Base-by-base conservation (phyloP, 1,140 invertebrate genomes). In the Temnothorax curvispinosus region DNA sequence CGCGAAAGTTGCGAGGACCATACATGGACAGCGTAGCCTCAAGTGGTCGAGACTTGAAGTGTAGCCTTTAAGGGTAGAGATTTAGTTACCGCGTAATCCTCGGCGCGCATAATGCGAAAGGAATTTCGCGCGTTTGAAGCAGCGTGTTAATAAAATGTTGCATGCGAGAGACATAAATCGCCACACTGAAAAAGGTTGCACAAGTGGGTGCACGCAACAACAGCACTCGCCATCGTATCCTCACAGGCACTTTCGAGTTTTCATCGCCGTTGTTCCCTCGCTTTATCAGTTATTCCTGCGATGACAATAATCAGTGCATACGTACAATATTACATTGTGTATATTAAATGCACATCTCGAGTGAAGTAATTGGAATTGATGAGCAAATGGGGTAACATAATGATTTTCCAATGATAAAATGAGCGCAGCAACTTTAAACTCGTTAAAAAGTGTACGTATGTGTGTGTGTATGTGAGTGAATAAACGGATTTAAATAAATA, bases 111-210 rank as follows among this genome's bases (percentile, higher is more conserved):
- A 21, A 67, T 38, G 38, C 1, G 21, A 47, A 21, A 47, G 5
- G n/a, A 47, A 27, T 27, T 27, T 27, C 35, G 3, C 32, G n/a
- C 35, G 35, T 80, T 52, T 69, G n/a, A 52, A 69, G 50, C 44
- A 32, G 27, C 8, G 13, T 41, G 64, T 81, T 81, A 54, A 54
- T 54, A 81, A 81, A 81, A 81, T 72, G 35, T 81, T 9, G 35
- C 44, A 13, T 50, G 11, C 21, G 35, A 38, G 44, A 65, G 38
- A 27, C 47, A 35, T 32, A n/a, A 56, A 56, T 71, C 47, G 64
- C 41, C 15, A 32, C 3, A 8, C n/a, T 71, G 35, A 15, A 81
- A 81, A 67, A 71, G 67, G 47, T 71, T 54, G 13, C 35, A 78
- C 13, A 4, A 21, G 77, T 67, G 38, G 64, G 1, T 41, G 8